phyloP scores from a whole-genome alignment of 2,888 invertebrate genomes.

The Apotomis turbidana region DNA sequence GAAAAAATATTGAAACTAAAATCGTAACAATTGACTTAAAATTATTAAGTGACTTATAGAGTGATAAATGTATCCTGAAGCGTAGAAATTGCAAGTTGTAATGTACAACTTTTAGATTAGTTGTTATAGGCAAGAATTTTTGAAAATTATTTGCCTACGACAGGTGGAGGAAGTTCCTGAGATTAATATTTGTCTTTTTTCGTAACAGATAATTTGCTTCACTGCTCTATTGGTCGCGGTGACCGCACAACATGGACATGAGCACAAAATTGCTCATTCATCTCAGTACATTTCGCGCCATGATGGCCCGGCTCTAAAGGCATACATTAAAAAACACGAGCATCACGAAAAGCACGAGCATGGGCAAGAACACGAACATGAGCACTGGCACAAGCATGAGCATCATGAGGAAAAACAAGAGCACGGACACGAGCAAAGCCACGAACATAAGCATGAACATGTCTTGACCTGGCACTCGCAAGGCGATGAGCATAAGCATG shows the following conservation, averaged over 20 bases:
- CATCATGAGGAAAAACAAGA: slow-evolving; percentile 28
- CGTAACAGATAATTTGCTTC: slow-evolving; percentile 38
- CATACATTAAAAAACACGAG: slow-evolving; percentile 34
- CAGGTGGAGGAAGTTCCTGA: too few relatives aligned
- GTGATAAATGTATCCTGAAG: too few relatives aligned
- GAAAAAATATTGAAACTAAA: neutral
- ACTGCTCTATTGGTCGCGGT: slow-evolving; percentile 40
- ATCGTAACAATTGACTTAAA: too few relatives aligned
- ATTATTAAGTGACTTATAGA: too few relatives aligned
- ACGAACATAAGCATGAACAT: slow-evolving; percentile 15
- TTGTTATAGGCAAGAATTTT: too few relatives aligned
- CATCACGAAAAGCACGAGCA: slow-evolving; percentile 21
- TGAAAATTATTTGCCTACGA: too few relatives aligned
- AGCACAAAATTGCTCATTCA: slow-evolving; percentile 57
- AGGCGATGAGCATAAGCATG: slow-evolving; percentile 3
- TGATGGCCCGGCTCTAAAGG: slow-evolving; percentile 46
- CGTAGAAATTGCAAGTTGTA: too few relatives aligned
- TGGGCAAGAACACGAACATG: slow-evolving; percentile 44
- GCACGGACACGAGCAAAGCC: slow-evolving; percentile 37
- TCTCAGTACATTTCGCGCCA: slow-evolving; percentile 50
- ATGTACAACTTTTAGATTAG: too few relatives aligned
- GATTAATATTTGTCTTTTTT: neutral
- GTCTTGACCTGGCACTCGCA: neutral
- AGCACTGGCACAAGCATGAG: slow-evolving; percentile 26
- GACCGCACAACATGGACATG: slow-evolving; percentile 46